These are phyloP conservation scores for Hippocampus zosterae DNA, from an alignment of 2,113 vertebrate genomes.

Conservation along the genomic window DNA sequence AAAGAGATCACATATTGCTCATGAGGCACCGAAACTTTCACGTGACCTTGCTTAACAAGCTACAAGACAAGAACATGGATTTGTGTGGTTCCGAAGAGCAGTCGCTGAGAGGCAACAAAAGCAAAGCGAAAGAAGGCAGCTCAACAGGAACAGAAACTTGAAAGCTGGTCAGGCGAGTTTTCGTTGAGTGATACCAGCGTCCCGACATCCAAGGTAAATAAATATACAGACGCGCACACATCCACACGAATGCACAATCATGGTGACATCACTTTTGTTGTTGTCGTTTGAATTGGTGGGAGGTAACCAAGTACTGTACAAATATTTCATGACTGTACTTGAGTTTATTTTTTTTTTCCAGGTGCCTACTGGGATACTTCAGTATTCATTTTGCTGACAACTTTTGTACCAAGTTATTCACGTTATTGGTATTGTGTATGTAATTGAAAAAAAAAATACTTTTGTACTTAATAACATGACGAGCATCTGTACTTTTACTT, in stretches of 20 bases:
- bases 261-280: not conserved
- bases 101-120: not conserved
- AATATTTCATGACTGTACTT: no score
- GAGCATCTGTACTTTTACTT: no score
- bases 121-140: not conserved
- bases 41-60: no score
- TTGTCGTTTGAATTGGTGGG: not conserved
- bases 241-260: not conserved
- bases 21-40: no score
- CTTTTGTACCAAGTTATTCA: no score
- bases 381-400: no score
- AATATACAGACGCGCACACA: constrained; percentile 21
- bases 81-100: not conserved
- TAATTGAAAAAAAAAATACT: no score
- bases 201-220: not conserved
- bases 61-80: not conserved
- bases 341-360: no score
- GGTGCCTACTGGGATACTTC: no score
- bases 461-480: no score
- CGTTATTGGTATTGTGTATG: no score
- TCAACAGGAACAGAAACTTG: constrained; percentile 66
- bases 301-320: no score
- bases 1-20: not conserved
- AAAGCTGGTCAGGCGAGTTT: constrained; percentile 56
- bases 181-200: constrained; percentile 24